Evolutionary conservation across 1,140 invertebrate genomes (phyloP).

Genomic region (Macrobrachium nipponense): DNA sequence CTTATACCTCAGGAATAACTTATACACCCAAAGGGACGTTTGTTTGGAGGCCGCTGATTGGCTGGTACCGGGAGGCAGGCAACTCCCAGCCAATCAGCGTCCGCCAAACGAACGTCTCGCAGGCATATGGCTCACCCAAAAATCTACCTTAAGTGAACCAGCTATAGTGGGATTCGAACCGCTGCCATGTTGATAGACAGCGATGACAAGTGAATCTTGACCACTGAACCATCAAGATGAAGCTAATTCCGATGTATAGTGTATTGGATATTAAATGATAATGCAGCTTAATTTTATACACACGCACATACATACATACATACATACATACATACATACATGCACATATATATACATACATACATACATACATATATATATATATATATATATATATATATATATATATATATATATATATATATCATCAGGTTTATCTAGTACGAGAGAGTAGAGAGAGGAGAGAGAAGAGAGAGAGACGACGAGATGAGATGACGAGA

Average conservation of each 20-base stretch:
- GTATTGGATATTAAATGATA: not conserved
- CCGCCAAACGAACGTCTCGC: no score
- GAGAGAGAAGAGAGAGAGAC: constrained; percentile 4
- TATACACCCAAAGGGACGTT: no score
- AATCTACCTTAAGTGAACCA: no score
- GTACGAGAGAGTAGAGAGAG: not conserved
- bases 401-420: constrained; percentile 13
- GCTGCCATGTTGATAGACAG: no score
- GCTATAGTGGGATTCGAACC: no score
- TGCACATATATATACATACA: constrained; percentile 1
- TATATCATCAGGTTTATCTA: not conserved
- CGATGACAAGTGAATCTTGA: no score
- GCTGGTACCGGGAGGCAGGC: no score
- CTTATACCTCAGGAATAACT: no score
- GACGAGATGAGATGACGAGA: not conserved
- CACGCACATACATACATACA: constrained; percentile 20
- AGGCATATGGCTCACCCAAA: no score
- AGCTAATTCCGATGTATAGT: not conserved
- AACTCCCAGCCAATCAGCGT: no score
- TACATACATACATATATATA: constrained; percentile 2
- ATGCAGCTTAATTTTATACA: constrained; percentile 11
- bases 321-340: constrained; percentile 14
- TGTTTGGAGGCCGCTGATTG: no score
- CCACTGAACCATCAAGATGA: no score
- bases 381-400: constrained; percentile 25